phyloP scores from a whole-genome alignment of 2,888 invertebrate species.

The Crocallis elinguaria region DNA sequence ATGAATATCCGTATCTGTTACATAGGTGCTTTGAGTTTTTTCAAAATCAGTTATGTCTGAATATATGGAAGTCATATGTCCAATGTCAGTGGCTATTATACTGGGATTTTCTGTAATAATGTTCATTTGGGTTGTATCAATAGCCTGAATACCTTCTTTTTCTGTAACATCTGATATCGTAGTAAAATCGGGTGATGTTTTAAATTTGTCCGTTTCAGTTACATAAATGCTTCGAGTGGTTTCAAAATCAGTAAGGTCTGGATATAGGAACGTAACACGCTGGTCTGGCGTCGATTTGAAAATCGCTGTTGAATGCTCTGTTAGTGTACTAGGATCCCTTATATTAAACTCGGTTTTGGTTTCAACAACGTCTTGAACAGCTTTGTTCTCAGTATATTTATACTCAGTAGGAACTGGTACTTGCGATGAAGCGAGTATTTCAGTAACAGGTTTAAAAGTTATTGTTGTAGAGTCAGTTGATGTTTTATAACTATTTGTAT shows the following conservation, averaged over 20 bases:
- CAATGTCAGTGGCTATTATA: no score
- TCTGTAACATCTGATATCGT: no score
- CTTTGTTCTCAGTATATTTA: no score
- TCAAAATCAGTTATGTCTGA: not conserved
- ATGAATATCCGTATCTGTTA: not conserved
- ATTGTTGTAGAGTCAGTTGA: not conserved
- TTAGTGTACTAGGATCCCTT: not conserved
- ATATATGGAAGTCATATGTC: no score
- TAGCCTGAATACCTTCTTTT: no score
- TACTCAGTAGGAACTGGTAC: not conserved
- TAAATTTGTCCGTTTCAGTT: no score
- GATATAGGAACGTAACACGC: not conserved
- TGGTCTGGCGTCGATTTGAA: not conserved
- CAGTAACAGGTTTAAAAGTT: not conserved
- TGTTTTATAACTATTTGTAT: not conserved
- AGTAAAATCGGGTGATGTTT: no score
- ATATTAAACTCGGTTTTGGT: not conserved
- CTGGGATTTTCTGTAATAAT: no score
- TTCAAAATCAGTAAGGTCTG: not conserved
- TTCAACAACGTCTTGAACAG: no score
- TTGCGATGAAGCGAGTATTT: not conserved
- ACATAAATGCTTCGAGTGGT: not conserved
- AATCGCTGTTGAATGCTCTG: not conserved
- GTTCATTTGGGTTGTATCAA: no score
- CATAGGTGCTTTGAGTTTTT: constrained; percentile 1